Evolutionary conservation across 1,140 invertebrate genomes (phyloP), one percentile per base, ranked within the genome.

Genomic region (Ericerus pela): DNA sequence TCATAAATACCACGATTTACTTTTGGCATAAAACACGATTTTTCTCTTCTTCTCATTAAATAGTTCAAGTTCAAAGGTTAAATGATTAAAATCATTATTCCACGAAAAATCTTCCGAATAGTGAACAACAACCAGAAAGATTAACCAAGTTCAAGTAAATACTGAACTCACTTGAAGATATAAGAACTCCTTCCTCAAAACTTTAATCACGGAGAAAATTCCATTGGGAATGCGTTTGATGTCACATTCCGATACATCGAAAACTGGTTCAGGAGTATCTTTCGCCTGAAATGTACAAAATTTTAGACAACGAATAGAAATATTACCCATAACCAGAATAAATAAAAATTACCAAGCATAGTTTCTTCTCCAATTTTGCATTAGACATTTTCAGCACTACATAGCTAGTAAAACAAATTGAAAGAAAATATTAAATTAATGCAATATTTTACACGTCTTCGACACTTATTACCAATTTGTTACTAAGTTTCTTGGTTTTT

Each of bases 151-250:
- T n/a, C n/a, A n/a, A 5, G 37, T 41, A 6, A 18, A 41, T 8
- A 16, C 2, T 47, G 2, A 22, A 3, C 41, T 3, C 14, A 47
- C 41, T 16, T 47, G 41, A 10, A 47, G 26, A 24, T 47, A 47
- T 24, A 47, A 47, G 26, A 47, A 47, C 16, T 47, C 41, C 26
- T 47, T 47, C 16, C 41, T 47, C 8, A 24, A 47, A 2, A 47
- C 41, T 47, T 47, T 47, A 4, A 47, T 47, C 41, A 47, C 41
- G 26, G 41, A 18, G 26, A 22, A 47, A 22, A 47, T 47, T 5
- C 41, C 41, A 14, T 47, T 47, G 16, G 41, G 41, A 22, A 47
- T 24, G 26, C 3, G 4, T 47, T 47, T 47, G 3, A 47, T 18
- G 4, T 18, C 22, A 14, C 41, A 47, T 24, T 24, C 41, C 8